These are phyloP conservation scores for Paramuricea clavata DNA, from an alignment of 92 coral and sea anemone species.

Conservation along the genomic window DNA sequence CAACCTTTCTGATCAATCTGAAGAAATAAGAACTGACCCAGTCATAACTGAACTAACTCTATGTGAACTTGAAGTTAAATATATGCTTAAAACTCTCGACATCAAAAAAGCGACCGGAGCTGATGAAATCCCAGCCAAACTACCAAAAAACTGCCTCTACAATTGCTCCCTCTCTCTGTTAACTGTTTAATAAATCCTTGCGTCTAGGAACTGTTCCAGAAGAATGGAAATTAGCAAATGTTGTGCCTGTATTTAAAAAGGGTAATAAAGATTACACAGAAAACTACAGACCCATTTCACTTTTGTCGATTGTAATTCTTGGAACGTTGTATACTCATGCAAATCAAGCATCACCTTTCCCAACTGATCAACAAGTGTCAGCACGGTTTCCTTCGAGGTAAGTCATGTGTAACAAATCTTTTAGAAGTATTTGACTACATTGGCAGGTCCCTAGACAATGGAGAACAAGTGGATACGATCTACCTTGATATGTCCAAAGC, in stretches of 20 bases:
- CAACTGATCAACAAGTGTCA: neutral
- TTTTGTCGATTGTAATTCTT: neutral
- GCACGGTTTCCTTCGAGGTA: neutral
- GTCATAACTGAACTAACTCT: neutral
- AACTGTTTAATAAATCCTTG: slow-evolving; percentile 1
- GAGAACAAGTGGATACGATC: neutral
- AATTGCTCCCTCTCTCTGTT: slow-evolving; percentile 8
- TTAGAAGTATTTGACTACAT: neutral
- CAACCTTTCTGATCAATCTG: neutral
- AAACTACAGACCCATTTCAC: neutral
- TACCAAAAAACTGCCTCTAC: neutral
- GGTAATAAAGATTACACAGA: neutral
- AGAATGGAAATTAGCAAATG: slow-evolving; percentile 2
- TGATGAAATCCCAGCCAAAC: slow-evolving; percentile 1
- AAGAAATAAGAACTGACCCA: neutral
- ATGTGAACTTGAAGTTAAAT: neutral
- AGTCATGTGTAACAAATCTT: neutral
- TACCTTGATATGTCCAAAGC: slow-evolving; percentile 15
- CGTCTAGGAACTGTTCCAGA: neutral
- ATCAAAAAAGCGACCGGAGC: neutral
- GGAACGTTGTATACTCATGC: neutral
- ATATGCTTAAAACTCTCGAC: neutral
- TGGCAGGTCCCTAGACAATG: neutral
- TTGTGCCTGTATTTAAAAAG: neutral
- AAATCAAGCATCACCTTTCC: neutral